A percentile compares a stretch with the other conserved stretches of the same genome.
phyloP scores from a whole-genome alignment of 2,113 vertebrate species.

The Emydura subglobosa region DNA sequence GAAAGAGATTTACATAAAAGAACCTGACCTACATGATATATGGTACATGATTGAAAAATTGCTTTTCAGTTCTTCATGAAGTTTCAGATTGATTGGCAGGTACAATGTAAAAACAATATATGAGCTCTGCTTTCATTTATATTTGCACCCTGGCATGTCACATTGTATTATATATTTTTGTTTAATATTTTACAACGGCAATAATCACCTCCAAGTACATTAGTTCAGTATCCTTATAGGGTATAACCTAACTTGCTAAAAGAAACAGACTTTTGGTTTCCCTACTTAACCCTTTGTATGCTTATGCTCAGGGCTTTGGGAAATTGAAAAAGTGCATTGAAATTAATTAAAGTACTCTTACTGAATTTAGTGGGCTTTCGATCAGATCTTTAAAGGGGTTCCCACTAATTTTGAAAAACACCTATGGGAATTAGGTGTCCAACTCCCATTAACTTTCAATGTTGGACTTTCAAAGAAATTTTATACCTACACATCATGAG shows the following conservation, averaged over 20 bases:
- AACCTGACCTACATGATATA: slow-evolving; percentile 77
- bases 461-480: neutral
- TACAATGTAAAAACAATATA: slow-evolving; percentile 75
- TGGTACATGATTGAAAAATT: slow-evolving; percentile 76
- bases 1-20: slow-evolving; percentile 81
- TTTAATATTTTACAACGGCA: slow-evolving; percentile 70
- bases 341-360: neutral
- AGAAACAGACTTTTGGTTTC: slow-evolving; percentile 16
- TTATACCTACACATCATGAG: neutral
- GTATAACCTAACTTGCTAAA: slow-evolving; percentile 36
- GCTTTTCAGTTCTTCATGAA: slow-evolving; percentile 76
- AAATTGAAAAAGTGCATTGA: neutral
- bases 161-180: slow-evolving; percentile 53
- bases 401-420: neutral
- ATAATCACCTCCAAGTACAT: slow-evolving; percentile 55
- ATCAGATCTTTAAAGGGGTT: neutral
- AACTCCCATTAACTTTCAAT: neutral
- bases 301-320: neutral
- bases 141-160: slow-evolving; percentile 66
- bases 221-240: slow-evolving; percentile 33
- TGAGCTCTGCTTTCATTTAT: slow-evolving; percentile 75
- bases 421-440: neutral
- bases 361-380: neutral
- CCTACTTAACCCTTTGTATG: slow-evolving; percentile 45
- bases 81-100: slow-evolving; percentile 77